Evolutionary conservation across 2,113 vertebrate species (phyloP).

Genomic region (Scophthalmus maximus): DNA sequence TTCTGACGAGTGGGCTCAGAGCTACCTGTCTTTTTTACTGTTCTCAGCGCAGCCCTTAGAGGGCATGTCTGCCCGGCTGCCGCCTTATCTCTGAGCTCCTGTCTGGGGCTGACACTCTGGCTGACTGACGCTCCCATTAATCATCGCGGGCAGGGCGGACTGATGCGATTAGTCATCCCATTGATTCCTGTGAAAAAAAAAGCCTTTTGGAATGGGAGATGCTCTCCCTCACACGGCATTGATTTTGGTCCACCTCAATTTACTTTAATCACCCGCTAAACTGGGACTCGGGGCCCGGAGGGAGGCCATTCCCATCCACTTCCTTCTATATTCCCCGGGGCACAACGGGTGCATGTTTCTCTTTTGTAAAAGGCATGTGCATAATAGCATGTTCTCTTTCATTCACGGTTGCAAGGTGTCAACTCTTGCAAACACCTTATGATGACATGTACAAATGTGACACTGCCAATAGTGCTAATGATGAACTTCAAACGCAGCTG

Average conservation of each 20-base stretch:
- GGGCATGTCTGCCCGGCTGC: constrained; percentile 48
- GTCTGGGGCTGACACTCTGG: constrained; percentile 69
- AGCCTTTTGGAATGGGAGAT: constrained; percentile 70
- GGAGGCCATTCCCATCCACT: constrained; percentile 37
- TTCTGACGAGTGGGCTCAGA: constrained; percentile 50
- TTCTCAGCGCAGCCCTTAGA: constrained; percentile 47
- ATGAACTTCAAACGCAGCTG: constrained; percentile 69
- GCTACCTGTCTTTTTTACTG: constrained; percentile 63
- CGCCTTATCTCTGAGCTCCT: constrained; percentile 69
- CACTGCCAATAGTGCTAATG: constrained; percentile 59
- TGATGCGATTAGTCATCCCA: constrained; percentile 85
- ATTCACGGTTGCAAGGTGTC: constrained; percentile 30
- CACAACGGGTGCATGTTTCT: constrained; percentile 19
- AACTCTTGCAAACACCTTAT: neutral
- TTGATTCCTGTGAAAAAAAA: constrained; percentile 78
- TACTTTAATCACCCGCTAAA: constrained; percentile 81
- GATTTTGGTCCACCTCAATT: constrained; percentile 82
- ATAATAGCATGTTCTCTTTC: constrained; percentile 11
- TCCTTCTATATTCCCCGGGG: constrained; percentile 28
- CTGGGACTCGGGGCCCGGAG: constrained; percentile 63
- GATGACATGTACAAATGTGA: constrained; percentile 42
- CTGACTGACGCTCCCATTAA: constrained; percentile 80
- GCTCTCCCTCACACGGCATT: constrained; percentile 72
- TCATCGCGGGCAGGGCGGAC: constrained; percentile 74
- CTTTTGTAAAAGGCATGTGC: constrained; percentile 19